Evolutionary conservation across 37 sponge, comb jelly and placozoan genomes (phyloP).

Genomic region (Chondrilla cf. caribensis): DNA sequence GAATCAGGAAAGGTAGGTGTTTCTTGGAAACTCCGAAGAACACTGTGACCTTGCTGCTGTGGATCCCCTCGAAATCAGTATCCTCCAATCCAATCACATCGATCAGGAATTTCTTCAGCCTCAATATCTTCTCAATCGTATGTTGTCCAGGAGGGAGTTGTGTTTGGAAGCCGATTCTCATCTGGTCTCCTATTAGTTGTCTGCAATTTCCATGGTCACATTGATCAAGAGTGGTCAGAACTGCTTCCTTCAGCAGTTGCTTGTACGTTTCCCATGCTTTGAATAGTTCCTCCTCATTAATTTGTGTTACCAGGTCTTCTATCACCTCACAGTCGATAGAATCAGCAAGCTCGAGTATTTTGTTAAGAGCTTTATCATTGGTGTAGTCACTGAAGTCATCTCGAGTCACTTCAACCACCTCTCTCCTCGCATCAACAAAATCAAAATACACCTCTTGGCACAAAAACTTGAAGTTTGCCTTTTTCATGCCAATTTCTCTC

Average conservation of each 20-base stretch:
- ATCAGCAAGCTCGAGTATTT: too few species aligned
- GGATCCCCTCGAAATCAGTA: not conserved
- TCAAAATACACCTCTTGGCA: too few species aligned
- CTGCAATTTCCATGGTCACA: not conserved
- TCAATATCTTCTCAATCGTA: not conserved
- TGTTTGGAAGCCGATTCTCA: not conserved
- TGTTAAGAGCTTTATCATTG: too few species aligned
- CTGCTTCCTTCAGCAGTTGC: not conserved
- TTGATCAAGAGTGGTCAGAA: not conserved
- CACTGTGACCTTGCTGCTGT: not conserved
- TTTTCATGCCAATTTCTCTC: too few species aligned
- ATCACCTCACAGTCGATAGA: too few species aligned
- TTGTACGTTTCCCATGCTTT: not conserved
- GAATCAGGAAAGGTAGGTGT: not conserved
- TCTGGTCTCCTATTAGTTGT: not conserved
- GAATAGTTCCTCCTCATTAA: not conserved
- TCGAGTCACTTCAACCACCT: too few species aligned
- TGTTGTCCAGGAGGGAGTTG: not conserved
- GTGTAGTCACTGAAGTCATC: too few species aligned
- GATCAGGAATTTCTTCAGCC: not conserved
- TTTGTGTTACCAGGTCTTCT: too few species aligned
- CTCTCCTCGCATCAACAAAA: too few species aligned
- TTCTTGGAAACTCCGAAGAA: not conserved
- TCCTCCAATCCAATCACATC: not conserved
- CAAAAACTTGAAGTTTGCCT: too few species aligned